phyloP scores from a whole-genome alignment of 2,113 vertebrate species.

The Hucho hucho region DNA sequence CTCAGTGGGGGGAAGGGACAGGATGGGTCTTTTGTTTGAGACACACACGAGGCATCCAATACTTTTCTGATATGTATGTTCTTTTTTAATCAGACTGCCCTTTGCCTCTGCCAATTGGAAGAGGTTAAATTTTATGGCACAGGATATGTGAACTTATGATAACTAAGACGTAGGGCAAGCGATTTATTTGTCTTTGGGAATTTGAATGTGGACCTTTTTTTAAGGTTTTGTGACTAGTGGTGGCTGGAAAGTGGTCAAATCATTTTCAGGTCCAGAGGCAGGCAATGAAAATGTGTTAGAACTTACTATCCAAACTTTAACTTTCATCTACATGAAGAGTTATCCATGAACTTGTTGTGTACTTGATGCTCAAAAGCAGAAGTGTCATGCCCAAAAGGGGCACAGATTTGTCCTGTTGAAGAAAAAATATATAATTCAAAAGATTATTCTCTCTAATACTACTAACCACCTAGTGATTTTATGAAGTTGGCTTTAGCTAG shows the following conservation, averaged over 20 bases:
- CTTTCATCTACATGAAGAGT: neutral
- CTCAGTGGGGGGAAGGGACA: constrained; percentile 76
- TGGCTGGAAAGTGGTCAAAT: no score
- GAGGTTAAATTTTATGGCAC: constrained; percentile 59
- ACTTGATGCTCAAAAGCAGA: neutral
- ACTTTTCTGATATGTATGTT: constrained; percentile 82
- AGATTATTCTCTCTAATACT: no score
- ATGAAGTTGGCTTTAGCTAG: no score
- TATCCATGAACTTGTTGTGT: neutral
- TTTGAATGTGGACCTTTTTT: neutral
- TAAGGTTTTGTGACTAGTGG: neutral
- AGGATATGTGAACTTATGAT: constrained; percentile 66
- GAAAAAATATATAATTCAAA: no score
- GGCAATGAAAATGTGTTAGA: no score
- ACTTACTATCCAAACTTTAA: neutral
- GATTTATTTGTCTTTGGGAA: constrained; percentile 1
- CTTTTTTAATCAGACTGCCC: constrained; percentile 85
- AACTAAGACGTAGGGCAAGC: constrained; percentile 25
- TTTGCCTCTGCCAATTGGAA: constrained; percentile 78
- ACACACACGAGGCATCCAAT: constrained; percentile 62
- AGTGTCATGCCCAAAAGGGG: no score
- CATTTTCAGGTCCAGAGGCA: no score
- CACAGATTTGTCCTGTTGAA: no score
- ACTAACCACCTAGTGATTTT: no score
- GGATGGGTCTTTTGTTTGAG: constrained; percentile 60